Evolutionary conservation across 1,140 invertebrate species (phyloP).

Genomic region (Bombyx mandarina): DNA sequence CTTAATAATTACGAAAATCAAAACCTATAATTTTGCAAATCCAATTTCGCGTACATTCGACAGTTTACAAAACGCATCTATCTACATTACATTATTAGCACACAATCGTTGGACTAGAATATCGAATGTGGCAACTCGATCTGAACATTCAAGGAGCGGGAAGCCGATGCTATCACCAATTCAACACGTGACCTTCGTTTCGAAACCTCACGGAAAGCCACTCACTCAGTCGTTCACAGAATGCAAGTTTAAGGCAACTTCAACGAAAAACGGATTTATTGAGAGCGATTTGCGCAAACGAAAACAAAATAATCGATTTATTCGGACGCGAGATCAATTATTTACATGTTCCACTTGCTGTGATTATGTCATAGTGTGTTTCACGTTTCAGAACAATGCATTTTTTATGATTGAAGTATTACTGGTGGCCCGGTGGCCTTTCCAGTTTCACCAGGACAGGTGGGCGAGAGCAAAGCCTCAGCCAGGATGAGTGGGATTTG

Average conservation of each 20-base stretch:
- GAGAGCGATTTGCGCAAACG: constrained; percentile 16
- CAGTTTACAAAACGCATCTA: too few species aligned
- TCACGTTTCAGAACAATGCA: constrained; percentile 15
- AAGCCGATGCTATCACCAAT: constrained; percentile 16
- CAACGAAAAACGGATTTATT: constrained; percentile 19
- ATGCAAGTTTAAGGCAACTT: constrained; percentile 18
- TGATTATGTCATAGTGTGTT: constrained; percentile 27
- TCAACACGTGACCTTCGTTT: constrained; percentile 13
- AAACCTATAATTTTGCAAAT: too few species aligned
- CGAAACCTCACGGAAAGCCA: constrained; percentile 14
- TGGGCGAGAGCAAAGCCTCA: too few species aligned
- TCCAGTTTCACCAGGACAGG: too few species aligned
- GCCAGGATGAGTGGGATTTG: too few species aligned
- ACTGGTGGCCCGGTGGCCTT: too few species aligned
- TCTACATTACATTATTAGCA: too few species aligned
- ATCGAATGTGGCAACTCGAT: not conserved
- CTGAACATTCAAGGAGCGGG: constrained; percentile 4
- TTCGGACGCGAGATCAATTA: constrained; percentile 59
- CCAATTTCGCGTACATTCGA: too few species aligned
- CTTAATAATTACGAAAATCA: too few species aligned
- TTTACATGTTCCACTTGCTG: constrained; percentile 36
- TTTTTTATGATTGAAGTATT: too few species aligned
- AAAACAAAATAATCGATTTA: constrained; percentile 24
- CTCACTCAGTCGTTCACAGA: constrained; percentile 11
- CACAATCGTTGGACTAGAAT: not conserved